A percentile compares a stretch with the other conserved stretches of the same genome.
These are phyloP conservation scores for Ellobius talpinus DNA, from an alignment of 2,113 vertebrate genomes.

Conservation along the genomic window DNA sequence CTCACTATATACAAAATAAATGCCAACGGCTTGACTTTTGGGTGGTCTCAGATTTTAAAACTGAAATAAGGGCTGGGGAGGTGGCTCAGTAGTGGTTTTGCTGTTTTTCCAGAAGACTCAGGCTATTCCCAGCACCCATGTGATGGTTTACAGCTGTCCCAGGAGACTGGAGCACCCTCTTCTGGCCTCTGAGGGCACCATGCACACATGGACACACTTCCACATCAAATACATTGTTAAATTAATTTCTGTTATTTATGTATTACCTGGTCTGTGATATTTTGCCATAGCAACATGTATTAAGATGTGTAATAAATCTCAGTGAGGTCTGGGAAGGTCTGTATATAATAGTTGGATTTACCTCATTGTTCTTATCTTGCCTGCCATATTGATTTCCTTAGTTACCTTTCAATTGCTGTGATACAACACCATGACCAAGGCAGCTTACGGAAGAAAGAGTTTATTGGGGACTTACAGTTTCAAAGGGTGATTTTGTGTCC, in stretches of 20 bases:
- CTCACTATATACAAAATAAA: background rate
- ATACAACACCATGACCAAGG: background rate
- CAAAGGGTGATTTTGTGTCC: background rate
- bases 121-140: background rate
- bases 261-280: background rate
- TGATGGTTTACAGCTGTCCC: background rate
- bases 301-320: background rate
- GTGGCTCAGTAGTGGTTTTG: background rate
- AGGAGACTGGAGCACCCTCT: background rate
- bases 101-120: background rate
- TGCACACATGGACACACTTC: background rate
- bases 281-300: background rate
- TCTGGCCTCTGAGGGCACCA: background rate
- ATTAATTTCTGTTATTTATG: background rate
- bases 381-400: background rate
- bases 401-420: background rate
- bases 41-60: background rate
- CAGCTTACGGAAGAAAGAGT: background rate
- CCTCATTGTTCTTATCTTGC: background rate
- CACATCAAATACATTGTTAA: background rate
- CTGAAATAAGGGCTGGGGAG: background rate
- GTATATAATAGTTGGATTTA: background rate
- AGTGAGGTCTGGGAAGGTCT: background rate
- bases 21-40: background rate
- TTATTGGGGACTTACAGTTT: background rate